phyloP scores from a whole-genome alignment of 2,797 vertebrate species.

The Mus spretus region DNA sequence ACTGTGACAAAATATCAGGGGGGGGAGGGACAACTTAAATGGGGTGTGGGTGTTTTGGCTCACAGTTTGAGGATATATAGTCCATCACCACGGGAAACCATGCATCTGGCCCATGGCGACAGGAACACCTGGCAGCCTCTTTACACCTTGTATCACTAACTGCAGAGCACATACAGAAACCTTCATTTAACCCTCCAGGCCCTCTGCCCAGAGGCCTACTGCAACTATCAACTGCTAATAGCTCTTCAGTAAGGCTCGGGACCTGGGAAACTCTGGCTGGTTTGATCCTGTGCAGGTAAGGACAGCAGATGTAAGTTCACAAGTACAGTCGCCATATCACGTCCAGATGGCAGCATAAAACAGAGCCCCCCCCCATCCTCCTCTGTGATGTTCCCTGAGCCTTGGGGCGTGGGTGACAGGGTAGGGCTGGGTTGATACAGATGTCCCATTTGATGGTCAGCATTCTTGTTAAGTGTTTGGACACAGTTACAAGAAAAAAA shows the following conservation, averaged over 20 bases:
- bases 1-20: background rate
- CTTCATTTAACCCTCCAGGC: background rate
- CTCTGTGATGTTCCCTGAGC: background rate
- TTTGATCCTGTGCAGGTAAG: background rate
- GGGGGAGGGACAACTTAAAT: background rate
- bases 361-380: background rate
- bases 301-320: background rate
- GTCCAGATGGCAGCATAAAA: background rate
- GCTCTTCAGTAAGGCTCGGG: background rate
- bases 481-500: background rate
- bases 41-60: background rate
- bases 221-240: background rate
- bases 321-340: background rate
- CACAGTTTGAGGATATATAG: background rate
- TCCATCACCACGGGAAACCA: accelerated
- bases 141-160: no score
- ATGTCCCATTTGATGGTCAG: background rate
- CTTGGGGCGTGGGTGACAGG: background rate
- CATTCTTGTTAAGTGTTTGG: background rate
- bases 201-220: background rate
- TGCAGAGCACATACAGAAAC: background rate
- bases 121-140: background rate
- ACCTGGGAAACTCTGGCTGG: background rate
- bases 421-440: background rate
- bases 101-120: background rate